phyloP scores from a whole-genome alignment of 2,797 vertebrate genomes.

The Sparidentex hasta region DNA sequence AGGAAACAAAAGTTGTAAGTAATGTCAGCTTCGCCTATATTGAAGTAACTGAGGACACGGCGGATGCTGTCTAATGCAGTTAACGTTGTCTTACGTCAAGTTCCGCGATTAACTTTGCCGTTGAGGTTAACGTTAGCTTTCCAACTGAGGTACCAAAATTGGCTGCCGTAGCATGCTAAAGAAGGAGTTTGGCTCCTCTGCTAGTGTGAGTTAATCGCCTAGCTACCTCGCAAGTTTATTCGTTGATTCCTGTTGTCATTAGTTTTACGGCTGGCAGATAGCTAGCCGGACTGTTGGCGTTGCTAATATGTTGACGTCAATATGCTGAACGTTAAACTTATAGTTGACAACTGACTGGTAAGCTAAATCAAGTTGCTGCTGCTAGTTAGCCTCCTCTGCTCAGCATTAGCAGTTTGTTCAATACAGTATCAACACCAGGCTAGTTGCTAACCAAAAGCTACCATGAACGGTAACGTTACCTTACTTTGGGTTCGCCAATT shows the following conservation, averaged over 20 bases:
- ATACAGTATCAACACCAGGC: conserved; percentile 50
- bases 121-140: conserved; percentile 61
- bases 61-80: conserved; percentile 24
- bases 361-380: conserved; percentile 58
- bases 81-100: conserved; percentile 48
- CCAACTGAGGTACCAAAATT: conserved; percentile 42
- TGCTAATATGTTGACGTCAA: not conserved
- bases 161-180: conserved; percentile 73
- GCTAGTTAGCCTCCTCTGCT: conserved; percentile 56
- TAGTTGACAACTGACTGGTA: conserved; percentile 53
- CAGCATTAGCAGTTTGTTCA: conserved; percentile 60
- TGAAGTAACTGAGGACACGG: conserved; percentile 20
- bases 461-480: conserved; percentile 2
- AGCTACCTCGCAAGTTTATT: conserved; percentile 44
- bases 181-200: conserved; percentile 70
- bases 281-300: conserved; percentile 2
- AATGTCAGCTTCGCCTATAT: conserved; percentile 34
- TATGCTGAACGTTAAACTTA: conserved; percentile 14
- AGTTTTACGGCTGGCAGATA: not conserved
- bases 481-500: not conserved
- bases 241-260: conserved; percentile 23
- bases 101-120: conserved; percentile 74
- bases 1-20: conserved; percentile 80
- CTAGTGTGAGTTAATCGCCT: conserved; percentile 61
- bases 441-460: conserved; percentile 68